phyloP scores from a whole-genome alignment of 2,113 vertebrate species.

The Chaetodon trifascialis region DNA sequence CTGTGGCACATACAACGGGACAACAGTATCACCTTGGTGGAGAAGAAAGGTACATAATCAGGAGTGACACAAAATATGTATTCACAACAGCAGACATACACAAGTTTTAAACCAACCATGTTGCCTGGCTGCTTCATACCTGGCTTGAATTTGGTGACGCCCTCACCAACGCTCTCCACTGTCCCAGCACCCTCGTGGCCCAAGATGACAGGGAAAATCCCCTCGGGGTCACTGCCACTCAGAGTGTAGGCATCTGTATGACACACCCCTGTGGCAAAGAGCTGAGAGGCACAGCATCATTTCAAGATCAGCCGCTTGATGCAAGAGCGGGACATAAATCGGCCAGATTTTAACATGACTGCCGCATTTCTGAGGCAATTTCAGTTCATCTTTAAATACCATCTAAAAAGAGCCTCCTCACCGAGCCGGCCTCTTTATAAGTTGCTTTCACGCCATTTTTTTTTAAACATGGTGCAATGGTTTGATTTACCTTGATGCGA shows the following conservation, averaged over 20 bases:
- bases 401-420: not conserved
- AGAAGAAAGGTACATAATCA: not conserved
- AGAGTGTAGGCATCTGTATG: constrained; percentile 89
- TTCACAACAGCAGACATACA: not conserved
- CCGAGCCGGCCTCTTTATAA: not conserved
- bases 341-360: too few species aligned
- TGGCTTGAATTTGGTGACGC: constrained; percentile 93
- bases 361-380: not conserved
- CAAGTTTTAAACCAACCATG: not conserved
- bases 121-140: constrained; percentile 77
- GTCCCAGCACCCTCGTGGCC: constrained; percentile 90
- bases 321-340: not conserved
- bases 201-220: constrained; percentile 89
- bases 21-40: constrained; percentile 86
- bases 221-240: constrained; percentile 79
- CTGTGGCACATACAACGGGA: constrained; percentile 88
- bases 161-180: constrained; percentile 92
- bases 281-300: constrained; percentile 57
- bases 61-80: not conserved
- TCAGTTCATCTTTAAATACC: too few species aligned
- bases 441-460: not conserved
- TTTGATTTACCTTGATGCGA: constrained; percentile 83
- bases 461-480: not conserved
- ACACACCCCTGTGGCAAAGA: constrained; percentile 90
- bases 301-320: not conserved